These are phyloP conservation scores for Archivesica marissinica DNA, from an alignment of 1,140 invertebrate species.

Conservation along the genomic window DNA sequence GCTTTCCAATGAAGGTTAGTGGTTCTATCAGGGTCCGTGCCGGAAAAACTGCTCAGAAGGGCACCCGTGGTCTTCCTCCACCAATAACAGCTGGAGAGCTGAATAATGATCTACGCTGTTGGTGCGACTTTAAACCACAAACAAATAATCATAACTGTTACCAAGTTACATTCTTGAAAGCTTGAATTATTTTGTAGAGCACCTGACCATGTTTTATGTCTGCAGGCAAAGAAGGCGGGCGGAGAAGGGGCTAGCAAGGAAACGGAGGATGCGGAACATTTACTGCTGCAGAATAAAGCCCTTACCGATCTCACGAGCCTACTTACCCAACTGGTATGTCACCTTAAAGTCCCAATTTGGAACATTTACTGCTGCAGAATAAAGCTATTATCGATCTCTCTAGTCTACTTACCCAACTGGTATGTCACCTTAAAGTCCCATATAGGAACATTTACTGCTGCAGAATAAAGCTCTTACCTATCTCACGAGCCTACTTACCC, in stretches of 20 bases:
- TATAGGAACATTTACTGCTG: slow-evolving; percentile 81
- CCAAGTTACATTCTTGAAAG: no score
- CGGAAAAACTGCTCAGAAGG: no score
- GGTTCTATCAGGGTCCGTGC: no score
- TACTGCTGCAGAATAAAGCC: slow-evolving; percentile 82
- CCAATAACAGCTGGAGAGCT: no score
- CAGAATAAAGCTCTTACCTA: slow-evolving; percentile 82
- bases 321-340: slow-evolving; percentile 80
- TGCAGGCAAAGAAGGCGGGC: slow-evolving; percentile 80
- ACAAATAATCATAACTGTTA: no score
- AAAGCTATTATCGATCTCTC: slow-evolving; percentile 82
- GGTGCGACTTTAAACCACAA: no score
- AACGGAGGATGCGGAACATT: slow-evolving; percentile 81
- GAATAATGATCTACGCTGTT: no score
- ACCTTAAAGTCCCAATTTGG: slow-evolving; percentile 52
- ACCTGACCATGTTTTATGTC: no score
- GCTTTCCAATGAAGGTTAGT: no score
- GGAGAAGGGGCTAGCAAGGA: slow-evolving; percentile 74
- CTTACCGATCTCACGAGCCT: slow-evolving; percentile 80
- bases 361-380: slow-evolving; percentile 81
- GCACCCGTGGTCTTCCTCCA: no score
- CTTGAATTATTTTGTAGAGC: no score
- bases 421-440: no score
- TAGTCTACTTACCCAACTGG: slow-evolving; percentile 79
- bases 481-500: slow-evolving; percentile 78